Base-by-base conservation (phyloP, 2,113 vertebrate genomes). In the Stegastes partitus region DNA sequence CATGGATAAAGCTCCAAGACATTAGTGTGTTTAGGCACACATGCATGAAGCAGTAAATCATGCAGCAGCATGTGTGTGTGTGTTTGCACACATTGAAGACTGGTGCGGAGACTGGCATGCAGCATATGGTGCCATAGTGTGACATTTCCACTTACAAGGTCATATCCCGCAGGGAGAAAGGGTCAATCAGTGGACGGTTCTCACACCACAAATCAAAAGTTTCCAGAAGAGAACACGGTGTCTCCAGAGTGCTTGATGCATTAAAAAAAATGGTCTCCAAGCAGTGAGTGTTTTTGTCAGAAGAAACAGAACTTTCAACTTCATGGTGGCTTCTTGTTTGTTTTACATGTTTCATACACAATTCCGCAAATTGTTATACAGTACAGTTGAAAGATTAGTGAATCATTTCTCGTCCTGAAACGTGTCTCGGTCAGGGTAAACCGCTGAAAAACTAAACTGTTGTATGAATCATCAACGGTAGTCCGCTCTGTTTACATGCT, bases 1-100 rank as follows among this genome's bases (percentile, higher is more conserved):
- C 74, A 66, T 68, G 63, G 67, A 68, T 74, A 56, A 79, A 83
- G n/a, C 58, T 56, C 68, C 54, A 62, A 71, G 63, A 77, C 34
- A 50, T 74, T 18, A 23, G 21, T 42, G 19, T 50, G 11, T 70
- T 18, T 55, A 56, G 77, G 28, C 49, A 85, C 74, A 78, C 69
- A 31, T 54, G 23, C 64, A 61, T 59, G 26, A 65, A 57, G 21
- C 61, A 69, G 42, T 77, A 77, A 73, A 84, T 79, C 57, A 71
- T 39, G 10, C 37, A 59, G 63, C 63, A 51, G 66, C 68, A 49
- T 68, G 67, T 59, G 56, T 75, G 67, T 59, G 56, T 75, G 26
- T 61, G 61, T 76, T 54, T 14, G 25, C 44, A 11, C 59, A 58
- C 34, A 62, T 49, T 61, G 51, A 65, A 73, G 11, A 39, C 14